Percentiles rank a stretch among this genome's conserved stretches.
These are phyloP conservation scores for Orthosia incerta DNA, from an alignment of 2,888 invertebrate genomes.

Conservation along the genomic window DNA sequence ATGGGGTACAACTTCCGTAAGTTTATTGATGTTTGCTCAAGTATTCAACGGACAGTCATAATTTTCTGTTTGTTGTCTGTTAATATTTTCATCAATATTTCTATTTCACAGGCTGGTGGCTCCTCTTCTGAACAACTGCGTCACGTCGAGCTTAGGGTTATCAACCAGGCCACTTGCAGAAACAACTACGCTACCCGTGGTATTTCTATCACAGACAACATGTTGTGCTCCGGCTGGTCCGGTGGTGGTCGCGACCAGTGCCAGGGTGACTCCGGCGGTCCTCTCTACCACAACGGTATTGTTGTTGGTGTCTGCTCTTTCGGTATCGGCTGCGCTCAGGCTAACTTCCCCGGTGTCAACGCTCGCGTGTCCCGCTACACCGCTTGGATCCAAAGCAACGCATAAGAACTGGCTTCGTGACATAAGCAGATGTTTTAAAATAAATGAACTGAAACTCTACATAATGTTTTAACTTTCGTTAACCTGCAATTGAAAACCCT, in stretches of 20 bases:
- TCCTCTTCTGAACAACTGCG: slow-evolving; percentile 71
- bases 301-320: slow-evolving; percentile 79
- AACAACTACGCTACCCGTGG: slow-evolving; percentile 65
- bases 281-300: slow-evolving; percentile 75
- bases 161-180: slow-evolving; percentile 71
- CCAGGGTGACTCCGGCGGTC: slow-evolving; percentile 79
- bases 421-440: no score
- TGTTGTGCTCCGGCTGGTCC: slow-evolving; percentile 77
- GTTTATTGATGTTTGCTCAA: no score
- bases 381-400: slow-evolving; percentile 70
- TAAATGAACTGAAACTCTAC: no score
- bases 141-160: slow-evolving; percentile 72
- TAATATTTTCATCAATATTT: background rate
- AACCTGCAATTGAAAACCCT: background rate
- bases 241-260: slow-evolving; percentile 77
- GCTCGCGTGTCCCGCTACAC: slow-evolving; percentile 74
- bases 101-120: slow-evolving; percentile 60
- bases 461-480: background rate
- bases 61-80: no score
- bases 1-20: no score
- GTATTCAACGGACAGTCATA: no score
- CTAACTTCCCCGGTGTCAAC: slow-evolving; percentile 77
- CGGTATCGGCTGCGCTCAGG: slow-evolving; percentile 71
- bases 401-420: no score
- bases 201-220: slow-evolving; percentile 71